Evolutionary conservation across 35 echinoderm and acorn worm species (phyloP).

Genomic region (Patiria miniata): DNA sequence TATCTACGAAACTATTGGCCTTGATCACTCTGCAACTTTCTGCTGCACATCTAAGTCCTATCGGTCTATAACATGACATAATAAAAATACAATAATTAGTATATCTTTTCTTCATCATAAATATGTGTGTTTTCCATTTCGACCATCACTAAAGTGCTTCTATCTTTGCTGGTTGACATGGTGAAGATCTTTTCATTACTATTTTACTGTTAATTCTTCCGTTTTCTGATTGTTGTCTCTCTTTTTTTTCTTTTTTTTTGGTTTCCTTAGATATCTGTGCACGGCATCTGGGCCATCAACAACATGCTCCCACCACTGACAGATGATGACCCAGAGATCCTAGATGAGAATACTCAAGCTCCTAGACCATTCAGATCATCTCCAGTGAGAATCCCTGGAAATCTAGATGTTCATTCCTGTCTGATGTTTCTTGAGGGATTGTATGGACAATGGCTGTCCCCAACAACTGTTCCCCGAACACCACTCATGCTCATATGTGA

Average conservation of each 20-base stretch:
- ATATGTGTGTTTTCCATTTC: too few species aligned
- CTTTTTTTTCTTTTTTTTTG: not conserved
- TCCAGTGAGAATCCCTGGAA: conserved; percentile 46
- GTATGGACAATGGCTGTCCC: conserved; percentile 83
- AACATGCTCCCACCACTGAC: conserved; percentile 77
- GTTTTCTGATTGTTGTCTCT: not conserved
- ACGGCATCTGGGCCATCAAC: conserved; percentile 94
- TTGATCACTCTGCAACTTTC: too few species aligned
- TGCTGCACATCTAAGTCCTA: too few species aligned
- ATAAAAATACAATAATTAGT: too few species aligned
- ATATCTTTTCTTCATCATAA: too few species aligned
- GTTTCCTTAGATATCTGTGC: conserved; percentile 77
- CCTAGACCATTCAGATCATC: conserved; percentile 28
- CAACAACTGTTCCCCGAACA: conserved; percentile 68
- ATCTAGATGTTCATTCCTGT: conserved; percentile 96
- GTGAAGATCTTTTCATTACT: not conserved
- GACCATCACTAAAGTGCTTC: not conserved
- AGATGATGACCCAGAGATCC: conserved; percentile 53
- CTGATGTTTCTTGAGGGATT: conserved; percentile 93
- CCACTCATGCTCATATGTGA: conserved; percentile 98
- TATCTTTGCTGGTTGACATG: not conserved
- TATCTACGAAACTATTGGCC: too few species aligned
- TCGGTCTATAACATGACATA: too few species aligned
- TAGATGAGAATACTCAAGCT: conserved; percentile 36
- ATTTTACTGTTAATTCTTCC: not conserved